These are phyloP conservation scores for Centroberyx gerrardi DNA, from an alignment of 2,797 vertebrate species.

Conservation along the genomic window DNA sequence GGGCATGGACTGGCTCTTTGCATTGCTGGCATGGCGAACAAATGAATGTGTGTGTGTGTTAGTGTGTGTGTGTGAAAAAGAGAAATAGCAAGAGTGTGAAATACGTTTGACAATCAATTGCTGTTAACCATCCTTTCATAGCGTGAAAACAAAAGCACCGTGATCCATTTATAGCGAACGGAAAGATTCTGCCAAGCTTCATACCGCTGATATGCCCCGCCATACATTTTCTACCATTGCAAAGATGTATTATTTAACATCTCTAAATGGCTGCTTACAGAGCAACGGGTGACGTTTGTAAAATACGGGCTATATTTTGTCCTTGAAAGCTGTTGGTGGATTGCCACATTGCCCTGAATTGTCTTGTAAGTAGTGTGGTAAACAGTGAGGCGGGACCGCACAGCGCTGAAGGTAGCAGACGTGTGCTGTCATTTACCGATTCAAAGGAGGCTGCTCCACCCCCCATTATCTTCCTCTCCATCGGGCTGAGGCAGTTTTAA, in stretches of 20 bases:
- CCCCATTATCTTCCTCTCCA: slow-evolving; percentile 44
- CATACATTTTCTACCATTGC: not conserved
- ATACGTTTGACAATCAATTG: not conserved
- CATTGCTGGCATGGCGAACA: too few species aligned
- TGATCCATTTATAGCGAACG: too few species aligned
- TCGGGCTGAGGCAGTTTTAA: slow-evolving; percentile 63
- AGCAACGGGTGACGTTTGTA: not conserved
- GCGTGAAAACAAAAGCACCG: not conserved
- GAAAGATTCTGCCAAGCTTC: not conserved
- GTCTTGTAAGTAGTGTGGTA: slow-evolving; percentile 28
- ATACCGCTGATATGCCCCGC: not conserved
- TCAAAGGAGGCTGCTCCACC: slow-evolving; percentile 21
- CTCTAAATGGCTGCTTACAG: not conserved
- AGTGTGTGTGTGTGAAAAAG: slow-evolving; percentile 6
- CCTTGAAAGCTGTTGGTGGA: slow-evolving; percentile 26
- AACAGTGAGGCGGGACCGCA: not conserved
- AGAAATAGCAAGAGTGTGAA: slow-evolving; percentile 2
- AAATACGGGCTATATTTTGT: slow-evolving; percentile 14
- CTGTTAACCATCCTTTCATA: not conserved
- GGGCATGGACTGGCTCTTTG: too few species aligned
- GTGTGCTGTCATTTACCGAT: slow-evolving; percentile 30
- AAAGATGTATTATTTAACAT: not conserved
- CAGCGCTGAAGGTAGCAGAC: not conserved
- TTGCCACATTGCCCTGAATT: slow-evolving; percentile 1
- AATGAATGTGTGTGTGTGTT: slow-evolving; percentile 13